Evolutionary conservation across 1,140 invertebrate genomes (phyloP).

Genomic region (Rhopalosiphum maidis): DNA sequence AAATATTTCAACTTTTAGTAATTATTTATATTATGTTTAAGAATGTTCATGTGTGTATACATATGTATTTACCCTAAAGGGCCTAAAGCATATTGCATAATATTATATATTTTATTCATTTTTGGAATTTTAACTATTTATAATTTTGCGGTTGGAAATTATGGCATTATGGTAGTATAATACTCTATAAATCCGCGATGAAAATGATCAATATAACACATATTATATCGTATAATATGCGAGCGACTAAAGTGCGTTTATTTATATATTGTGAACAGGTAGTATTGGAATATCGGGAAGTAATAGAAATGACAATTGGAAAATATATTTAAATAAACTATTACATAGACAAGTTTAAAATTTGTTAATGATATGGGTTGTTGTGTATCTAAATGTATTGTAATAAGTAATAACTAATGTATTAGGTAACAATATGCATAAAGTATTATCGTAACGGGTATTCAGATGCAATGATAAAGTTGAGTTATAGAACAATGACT

Average conservation of each 20-base stretch:
- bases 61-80: neutral
- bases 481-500: neutral
- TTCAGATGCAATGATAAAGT: neutral
- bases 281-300: neutral
- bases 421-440: neutral
- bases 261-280: neutral
- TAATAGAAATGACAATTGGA: neutral
- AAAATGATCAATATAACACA: neutral
- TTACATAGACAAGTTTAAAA: neutral
- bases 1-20: neutral
- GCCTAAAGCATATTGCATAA: neutral
- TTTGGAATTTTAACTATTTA: slow-evolving; percentile 4
- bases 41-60: neutral
- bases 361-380: neutral
- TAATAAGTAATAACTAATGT: neutral
- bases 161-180: neutral
- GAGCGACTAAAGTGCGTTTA: neutral
- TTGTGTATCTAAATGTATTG: neutral
- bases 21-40: neutral
- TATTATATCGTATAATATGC: neutral
- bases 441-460: neutral
- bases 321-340: neutral
- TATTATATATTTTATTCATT: neutral
- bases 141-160: neutral
- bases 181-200: neutral